phyloP scores from a whole-genome alignment of 1,140 invertebrate genomes.

The Aphelinus atriplicis region DNA sequence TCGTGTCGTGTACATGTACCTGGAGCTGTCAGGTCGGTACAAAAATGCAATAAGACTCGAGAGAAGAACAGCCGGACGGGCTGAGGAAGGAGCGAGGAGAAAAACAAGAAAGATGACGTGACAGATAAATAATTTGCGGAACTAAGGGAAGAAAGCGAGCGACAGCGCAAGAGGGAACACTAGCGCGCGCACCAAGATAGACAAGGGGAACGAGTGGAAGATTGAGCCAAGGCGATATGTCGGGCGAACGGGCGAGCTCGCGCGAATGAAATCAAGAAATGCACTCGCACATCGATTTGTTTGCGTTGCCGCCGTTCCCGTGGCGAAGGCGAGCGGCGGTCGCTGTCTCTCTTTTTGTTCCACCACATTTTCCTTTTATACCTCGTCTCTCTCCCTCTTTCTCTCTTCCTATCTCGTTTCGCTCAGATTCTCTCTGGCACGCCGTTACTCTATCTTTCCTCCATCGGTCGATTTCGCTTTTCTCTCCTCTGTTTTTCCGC shows the following conservation, averaged over 20 bases:
- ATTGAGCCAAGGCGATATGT: conserved; percentile 27
- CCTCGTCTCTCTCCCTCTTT: neutral
- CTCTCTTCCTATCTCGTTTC: conserved; percentile 5
- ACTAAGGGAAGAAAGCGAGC: conserved; percentile 35
- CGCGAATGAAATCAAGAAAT: conserved; percentile 56
- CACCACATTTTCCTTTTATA: too few relatives aligned
- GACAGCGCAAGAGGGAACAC: conserved; percentile 10
- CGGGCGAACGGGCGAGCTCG: conserved; percentile 41
- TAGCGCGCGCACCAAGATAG: conserved; percentile 6
- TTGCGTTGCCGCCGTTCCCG: conserved; percentile 48
- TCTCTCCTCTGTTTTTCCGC: conserved; percentile 37
- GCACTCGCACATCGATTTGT: conserved; percentile 60
- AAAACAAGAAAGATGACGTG: neutral
- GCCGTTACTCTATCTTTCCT: conserved; percentile 18
- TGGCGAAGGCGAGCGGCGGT: conserved; percentile 27
- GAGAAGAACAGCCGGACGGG: too few relatives aligned
- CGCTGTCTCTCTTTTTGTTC: conserved; percentile 7
- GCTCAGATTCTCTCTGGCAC: conserved; percentile 15
- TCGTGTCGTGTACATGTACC: too few relatives aligned
- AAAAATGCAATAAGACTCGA: too few relatives aligned
- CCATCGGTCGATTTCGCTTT: neutral
- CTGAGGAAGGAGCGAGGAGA: conserved; percentile 7
- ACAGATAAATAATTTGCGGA: neutral
- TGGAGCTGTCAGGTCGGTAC: too few relatives aligned
- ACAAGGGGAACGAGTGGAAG: conserved; percentile 37